These are phyloP conservation scores for Cherax quadricarinatus DNA, from an alignment of 1,140 invertebrate genomes.

Conservation along the genomic window DNA sequence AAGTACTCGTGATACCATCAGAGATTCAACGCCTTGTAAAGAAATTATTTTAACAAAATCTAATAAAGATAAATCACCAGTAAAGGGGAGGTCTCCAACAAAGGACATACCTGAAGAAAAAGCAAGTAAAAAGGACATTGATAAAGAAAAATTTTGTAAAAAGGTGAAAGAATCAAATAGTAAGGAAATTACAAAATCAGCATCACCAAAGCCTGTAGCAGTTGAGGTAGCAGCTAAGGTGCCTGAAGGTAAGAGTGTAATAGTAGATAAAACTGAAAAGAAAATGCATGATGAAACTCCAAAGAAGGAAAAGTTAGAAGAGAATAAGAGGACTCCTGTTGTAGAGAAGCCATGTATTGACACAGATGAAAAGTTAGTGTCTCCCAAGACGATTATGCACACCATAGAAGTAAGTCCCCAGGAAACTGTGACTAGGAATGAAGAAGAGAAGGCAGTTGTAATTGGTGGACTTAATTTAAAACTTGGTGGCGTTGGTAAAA, in stretches of 20 bases:
- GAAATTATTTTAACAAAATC: constrained; percentile 9
- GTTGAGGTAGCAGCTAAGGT: not conserved
- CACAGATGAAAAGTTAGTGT: constrained; percentile 34
- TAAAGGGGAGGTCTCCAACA: constrained; percentile 34
- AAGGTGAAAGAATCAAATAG: constrained; percentile 6
- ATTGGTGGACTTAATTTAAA: constrained; percentile 54
- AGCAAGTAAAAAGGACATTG: constrained; percentile 38
- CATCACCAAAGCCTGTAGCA: not conserved
- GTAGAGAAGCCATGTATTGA: constrained; percentile 10
- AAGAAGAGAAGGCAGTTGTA: constrained; percentile 52
- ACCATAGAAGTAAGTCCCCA: constrained; percentile 25
- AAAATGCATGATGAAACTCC: constrained; percentile 20
- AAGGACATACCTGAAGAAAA: constrained; percentile 2
- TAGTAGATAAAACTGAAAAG: constrained; percentile 1
- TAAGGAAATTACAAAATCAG: constrained; percentile 21
- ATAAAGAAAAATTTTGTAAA: constrained; percentile 49
- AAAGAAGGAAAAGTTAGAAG: constrained; percentile 37
- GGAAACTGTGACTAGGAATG: constrained; percentile 31
- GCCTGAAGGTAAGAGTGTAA: not conserved
- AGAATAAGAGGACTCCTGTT: constrained; percentile 6
- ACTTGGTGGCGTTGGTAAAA: constrained; percentile 49
- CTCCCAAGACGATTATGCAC: constrained; percentile 9
- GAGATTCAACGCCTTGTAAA: constrained; percentile 5
- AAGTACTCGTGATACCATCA: constrained; percentile 13
- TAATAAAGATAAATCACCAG: constrained; percentile 50